Percentiles rank a stretch among this genome's conserved stretches.
phyloP scores from a whole-genome alignment of 2,888 invertebrate genomes.

The Tryphoninae sp. region DNA sequence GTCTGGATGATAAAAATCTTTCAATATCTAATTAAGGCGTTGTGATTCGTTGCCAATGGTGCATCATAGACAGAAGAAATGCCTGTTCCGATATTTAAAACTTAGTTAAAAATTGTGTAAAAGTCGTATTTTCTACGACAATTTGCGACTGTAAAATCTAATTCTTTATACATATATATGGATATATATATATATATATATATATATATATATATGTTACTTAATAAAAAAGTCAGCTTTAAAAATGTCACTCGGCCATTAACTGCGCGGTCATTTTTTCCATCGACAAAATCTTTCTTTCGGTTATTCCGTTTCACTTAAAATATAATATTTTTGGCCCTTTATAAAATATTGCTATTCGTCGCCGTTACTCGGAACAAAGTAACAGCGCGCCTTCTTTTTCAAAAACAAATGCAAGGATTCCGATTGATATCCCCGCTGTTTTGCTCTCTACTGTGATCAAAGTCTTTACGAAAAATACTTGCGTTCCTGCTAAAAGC shows the following conservation, averaged over 20 bases:
- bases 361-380: slow-evolving; percentile 43
- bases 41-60: slow-evolving; percentile 22
- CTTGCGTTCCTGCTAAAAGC: slow-evolving; percentile 28
- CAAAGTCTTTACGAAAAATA: slow-evolving; percentile 41
- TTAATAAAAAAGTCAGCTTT: slow-evolving; percentile 16
- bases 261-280: slow-evolving; percentile 5
- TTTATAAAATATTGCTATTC: slow-evolving; percentile 62
- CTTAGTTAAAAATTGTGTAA: slow-evolving; percentile 38
- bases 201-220: slow-evolving; percentile 2
- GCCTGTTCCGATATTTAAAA: slow-evolving; percentile 39
- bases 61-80: slow-evolving; percentile 10
- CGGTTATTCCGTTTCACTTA: slow-evolving; percentile 36
- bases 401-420: not conserved
- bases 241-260: slow-evolving; percentile 31
- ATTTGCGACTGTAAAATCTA: slow-evolving; percentile 12
- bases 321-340: slow-evolving; percentile 65
- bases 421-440: not conserved
- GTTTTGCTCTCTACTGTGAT: not conserved
- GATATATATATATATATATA: slow-evolving; percentile 8
- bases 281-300: slow-evolving; percentile 7
- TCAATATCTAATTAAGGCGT: slow-evolving; percentile 2
- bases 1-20: slow-evolving; percentile 34
- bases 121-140: slow-evolving; percentile 30
- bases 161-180: not conserved
- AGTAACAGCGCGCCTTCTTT: slow-evolving; percentile 14